phyloP scores from a whole-genome alignment of 1,140 invertebrate species.

The Aphidius gifuensis region DNA sequence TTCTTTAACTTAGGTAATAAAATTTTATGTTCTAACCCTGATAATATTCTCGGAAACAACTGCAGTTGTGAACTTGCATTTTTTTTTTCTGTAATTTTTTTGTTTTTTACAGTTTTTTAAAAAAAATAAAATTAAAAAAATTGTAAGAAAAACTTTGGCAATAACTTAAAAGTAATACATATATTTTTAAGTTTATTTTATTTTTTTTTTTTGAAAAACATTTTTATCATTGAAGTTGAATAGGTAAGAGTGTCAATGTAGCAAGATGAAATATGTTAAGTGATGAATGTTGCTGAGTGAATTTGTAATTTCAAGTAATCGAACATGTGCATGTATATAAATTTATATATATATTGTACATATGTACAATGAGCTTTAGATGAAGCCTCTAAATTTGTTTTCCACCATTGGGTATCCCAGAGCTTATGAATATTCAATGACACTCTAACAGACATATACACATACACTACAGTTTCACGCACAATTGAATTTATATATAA shows the following conservation, averaged over 20 bases:
- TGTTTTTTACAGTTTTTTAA: too few relatives aligned
- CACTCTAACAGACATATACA: conserved; percentile 4
- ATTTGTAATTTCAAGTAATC: too few relatives aligned
- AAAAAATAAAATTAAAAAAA: neutral
- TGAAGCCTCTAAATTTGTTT: neutral
- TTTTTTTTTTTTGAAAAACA: neutral
- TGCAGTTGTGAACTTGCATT: too few relatives aligned
- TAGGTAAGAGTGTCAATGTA: too few relatives aligned
- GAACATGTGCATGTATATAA: neutral
- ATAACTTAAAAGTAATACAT: neutral
- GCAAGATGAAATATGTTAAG: too few relatives aligned
- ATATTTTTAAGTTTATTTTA: neutral
- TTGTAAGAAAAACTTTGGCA: neutral
- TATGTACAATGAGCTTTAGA: neutral
- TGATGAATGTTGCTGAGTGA: too few relatives aligned
- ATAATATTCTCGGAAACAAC: too few relatives aligned
- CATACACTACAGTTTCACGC: conserved; percentile 21
- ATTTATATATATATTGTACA: neutral
- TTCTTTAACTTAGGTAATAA: too few relatives aligned
- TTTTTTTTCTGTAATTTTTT: too few relatives aligned
- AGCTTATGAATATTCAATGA: conserved; percentile 24
- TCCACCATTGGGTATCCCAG: too few relatives aligned
- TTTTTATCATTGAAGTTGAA: too few relatives aligned
- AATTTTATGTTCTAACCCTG: too few relatives aligned
- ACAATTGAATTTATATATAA: conserved; percentile 24